Base-by-base conservation (phyloP, 1,140 invertebrate species). In the Megathymus violae region DNA sequence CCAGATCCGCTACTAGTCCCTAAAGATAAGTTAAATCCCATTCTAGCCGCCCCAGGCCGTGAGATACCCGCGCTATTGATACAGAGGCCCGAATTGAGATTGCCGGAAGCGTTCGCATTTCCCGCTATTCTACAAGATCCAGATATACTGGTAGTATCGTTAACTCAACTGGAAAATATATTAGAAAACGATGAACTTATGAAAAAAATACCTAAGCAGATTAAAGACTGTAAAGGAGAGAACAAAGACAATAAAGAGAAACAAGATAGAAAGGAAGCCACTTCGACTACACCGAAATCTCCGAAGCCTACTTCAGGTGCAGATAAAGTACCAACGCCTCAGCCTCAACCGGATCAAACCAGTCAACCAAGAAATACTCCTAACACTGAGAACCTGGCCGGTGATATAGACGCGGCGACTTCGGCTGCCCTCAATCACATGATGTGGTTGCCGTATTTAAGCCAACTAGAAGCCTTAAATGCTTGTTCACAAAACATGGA, bases 1-100 rank as follows among this genome's bases (percentile, higher is more conserved):
- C 96, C 96, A 7, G 96, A 97, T 92, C 96, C 96, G 7, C 89
- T 97, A 52, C 79, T 97, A 48, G 94, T 97, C 40, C 96, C 96
- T 15, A 94, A 95, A 76, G 93, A 96, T 74, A 93, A 94, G 69
- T 82, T 97, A 22, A 94, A 94, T 11, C 91, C 93, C 5, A 93
- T 97, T 10, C 85, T 96, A n/a, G 93, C 94, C 0, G 93, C 94
- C 0, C 96, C 96, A 0, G 95, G 93, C 0, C 93, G 90, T 36
- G 96, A 97, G 91, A 96, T 97, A 54, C 95, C 96, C 0, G 92
- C 94, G 54, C 86, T 97, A 27, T 76, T 97, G 4, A 92, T 94
- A 41, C 92, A 93, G 27, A 88, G 95, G 43, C 95, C 95, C 0
- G 95, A 96, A 85, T 80, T 96, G 14, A 89, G 94, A 60, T 75